phyloP scores from a whole-genome alignment of 1,140 invertebrate genomes.

The Cheumatopsyche charites region DNA sequence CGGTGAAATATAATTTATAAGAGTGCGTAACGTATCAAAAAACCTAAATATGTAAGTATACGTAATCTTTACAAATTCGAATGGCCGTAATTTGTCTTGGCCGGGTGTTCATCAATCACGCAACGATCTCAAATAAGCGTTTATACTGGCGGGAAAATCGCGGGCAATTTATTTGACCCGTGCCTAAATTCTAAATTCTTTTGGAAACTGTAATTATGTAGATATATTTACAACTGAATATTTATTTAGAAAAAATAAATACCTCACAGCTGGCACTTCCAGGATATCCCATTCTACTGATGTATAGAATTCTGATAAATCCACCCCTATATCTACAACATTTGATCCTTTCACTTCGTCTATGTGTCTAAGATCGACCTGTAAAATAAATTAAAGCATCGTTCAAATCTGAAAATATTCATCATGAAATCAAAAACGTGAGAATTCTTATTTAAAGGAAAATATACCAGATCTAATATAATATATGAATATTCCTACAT shows the following conservation, averaged over 20 bases:
- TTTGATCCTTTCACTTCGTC: constrained; percentile 83
- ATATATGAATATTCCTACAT: no score
- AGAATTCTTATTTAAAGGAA: neutral
- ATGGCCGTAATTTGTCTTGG: constrained; percentile 15
- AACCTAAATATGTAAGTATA: neutral
- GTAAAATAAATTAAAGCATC: constrained; percentile 35
- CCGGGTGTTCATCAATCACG: constrained; percentile 9
- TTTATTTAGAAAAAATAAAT: constrained; percentile 46
- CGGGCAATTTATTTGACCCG: neutral
- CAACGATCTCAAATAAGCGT: neutral
- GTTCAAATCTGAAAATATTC: no score
- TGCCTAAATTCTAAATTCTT: neutral
- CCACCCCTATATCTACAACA: constrained; percentile 86
- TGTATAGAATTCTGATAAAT: constrained; percentile 93
- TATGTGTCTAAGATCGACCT: constrained; percentile 89
- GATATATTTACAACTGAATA: neutral
- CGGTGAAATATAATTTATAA: no score
- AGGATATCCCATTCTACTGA: constrained; percentile 99
- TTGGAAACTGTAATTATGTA: neutral
- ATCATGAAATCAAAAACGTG: neutral
- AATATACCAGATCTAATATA: neutral
- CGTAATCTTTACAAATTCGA: constrained; percentile 9
- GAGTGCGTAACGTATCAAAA: neutral
- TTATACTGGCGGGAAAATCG: neutral
- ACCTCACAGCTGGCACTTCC: constrained; percentile 91